phyloP scores from a whole-genome alignment of 1,140 invertebrate species.

The Camponotus vicinus region DNA sequence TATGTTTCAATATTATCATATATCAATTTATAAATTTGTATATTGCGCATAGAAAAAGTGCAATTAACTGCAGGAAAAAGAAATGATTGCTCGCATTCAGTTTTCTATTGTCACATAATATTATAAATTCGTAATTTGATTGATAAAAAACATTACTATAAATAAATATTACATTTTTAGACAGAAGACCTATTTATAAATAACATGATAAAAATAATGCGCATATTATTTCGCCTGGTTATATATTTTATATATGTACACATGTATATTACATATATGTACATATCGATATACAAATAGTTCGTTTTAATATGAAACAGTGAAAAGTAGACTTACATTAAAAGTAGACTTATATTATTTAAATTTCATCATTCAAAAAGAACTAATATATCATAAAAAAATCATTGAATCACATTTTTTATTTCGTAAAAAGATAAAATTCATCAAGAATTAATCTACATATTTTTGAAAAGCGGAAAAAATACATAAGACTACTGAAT shows the following conservation, averaged over 20 bases:
- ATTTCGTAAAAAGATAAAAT: neutral
- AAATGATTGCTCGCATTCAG: neutral
- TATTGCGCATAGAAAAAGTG: slow-evolving; percentile 1
- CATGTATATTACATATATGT: slow-evolving; percentile 9
- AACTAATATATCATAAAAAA: neutral
- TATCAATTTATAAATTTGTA: slow-evolving; percentile 38
- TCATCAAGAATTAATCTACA: neutral
- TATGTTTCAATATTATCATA: slow-evolving; percentile 28
- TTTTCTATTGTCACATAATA: neutral
- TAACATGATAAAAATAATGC: slow-evolving; percentile 11
- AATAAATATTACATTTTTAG: slow-evolving; percentile 2
- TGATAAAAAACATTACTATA: neutral
- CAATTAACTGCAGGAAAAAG: neutral
- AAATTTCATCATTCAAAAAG: neutral
- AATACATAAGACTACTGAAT: no score
- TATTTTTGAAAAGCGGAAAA: neutral
- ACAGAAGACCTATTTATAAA: slow-evolving; percentile 3
- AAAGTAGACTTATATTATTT: neutral
- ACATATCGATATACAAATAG: neutral
- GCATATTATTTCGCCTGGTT: neutral
- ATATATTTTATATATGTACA: no score
- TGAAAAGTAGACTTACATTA: neutral
- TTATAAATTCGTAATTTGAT: neutral
- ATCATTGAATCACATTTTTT: neutral
- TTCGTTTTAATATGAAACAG: slow-evolving; percentile 8